phyloP scores from a whole-genome alignment of 2,888 invertebrate genomes.

The Synergus itoensis region DNA sequence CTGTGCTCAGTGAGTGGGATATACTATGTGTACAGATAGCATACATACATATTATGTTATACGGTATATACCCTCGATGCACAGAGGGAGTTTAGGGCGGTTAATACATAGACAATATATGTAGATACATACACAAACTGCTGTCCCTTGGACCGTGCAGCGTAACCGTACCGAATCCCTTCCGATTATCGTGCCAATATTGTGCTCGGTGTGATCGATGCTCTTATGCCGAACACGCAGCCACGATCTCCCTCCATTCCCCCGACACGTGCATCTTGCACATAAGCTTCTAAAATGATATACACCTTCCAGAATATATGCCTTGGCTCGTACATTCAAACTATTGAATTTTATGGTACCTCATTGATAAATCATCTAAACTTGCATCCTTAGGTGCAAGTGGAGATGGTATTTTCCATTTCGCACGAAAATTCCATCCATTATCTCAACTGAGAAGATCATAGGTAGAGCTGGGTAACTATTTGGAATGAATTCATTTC shows the following conservation, averaged over 20 bases:
- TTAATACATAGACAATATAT: slow-evolving; percentile 35
- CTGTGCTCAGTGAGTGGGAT: slow-evolving; percentile 17
- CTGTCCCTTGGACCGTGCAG: slow-evolving; percentile 39
- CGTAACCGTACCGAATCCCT: slow-evolving; percentile 61
- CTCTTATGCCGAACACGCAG: slow-evolving; percentile 61
- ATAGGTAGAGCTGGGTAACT: too few relatives aligned
- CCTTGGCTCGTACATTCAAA: background rate
- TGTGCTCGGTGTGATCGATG: slow-evolving; percentile 71
- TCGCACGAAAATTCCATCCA: background rate
- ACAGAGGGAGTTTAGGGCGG: slow-evolving; percentile 34
- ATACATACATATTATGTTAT: slow-evolving; percentile 3
- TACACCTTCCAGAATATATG: background rate
- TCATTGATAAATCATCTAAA: slow-evolving; percentile 1
- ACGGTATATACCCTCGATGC: background rate
- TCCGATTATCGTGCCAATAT: slow-evolving; percentile 73
- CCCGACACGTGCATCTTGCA: slow-evolving; percentile 35
- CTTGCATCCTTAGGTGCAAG: background rate
- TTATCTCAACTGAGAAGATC: background rate
- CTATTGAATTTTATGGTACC: slow-evolving; percentile 18
- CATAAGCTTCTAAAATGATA: slow-evolving; percentile 28
- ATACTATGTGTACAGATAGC: slow-evolving; percentile 29
- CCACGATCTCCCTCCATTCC: slow-evolving; percentile 57
- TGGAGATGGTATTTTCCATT: background rate
- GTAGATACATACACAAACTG: slow-evolving; percentile 31
- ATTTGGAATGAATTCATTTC: too few relatives aligned